Base-by-base conservation (phyloP, 35 echinoderm and acorn worm genomes). In the Heliocidaris erythrogramma region DNA sequence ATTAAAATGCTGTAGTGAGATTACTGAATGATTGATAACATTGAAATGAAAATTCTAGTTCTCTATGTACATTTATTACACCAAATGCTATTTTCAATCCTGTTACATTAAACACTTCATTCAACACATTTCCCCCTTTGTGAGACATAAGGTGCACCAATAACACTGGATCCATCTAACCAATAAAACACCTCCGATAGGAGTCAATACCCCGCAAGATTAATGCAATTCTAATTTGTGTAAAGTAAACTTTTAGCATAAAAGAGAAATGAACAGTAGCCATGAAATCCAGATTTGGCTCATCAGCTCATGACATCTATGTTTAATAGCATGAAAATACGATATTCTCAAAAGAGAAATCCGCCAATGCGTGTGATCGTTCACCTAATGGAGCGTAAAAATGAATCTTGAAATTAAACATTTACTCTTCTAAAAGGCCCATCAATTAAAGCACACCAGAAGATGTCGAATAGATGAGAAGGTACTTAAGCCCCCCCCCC, bases 341-440 rank as follows among this genome's bases (percentile, higher is more conserved):
- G 18, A 8, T 27, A 78, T 78, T 78, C 21, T 78, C 27, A 78
- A 21, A 27, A 78, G 17, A 18, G 65, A 78, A 42, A 42, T 42
- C 27, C 27, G 7, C 65, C 21, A 60, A 60, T 12, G 59, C 59
- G 12, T 12, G 59, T 78, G 65, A 78, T 78, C 17, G 27, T 27
- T 78, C 65, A 78, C 14, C 65, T 78, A 78, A 78, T 78, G 65
- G 65, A 78, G 65, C 27, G 17, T 78, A 78, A 78, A 78, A 78
- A 78, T 78, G 27, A 78, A 78, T 78, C 65, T 78, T 78, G 65
- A n/a, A 78, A 78, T 78, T 78, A 78, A 78, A 78, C 65, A n/a
- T 78, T 78, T 78, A 78, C 65, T 78, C 65, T 29, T 69, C 65
- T 78, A 78, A 78, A 78, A 78, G 65, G 65, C 2, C 65, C 65